Conservation (phyloP, 2,888 invertebrate species). For the Atherix ibis region DNA sequence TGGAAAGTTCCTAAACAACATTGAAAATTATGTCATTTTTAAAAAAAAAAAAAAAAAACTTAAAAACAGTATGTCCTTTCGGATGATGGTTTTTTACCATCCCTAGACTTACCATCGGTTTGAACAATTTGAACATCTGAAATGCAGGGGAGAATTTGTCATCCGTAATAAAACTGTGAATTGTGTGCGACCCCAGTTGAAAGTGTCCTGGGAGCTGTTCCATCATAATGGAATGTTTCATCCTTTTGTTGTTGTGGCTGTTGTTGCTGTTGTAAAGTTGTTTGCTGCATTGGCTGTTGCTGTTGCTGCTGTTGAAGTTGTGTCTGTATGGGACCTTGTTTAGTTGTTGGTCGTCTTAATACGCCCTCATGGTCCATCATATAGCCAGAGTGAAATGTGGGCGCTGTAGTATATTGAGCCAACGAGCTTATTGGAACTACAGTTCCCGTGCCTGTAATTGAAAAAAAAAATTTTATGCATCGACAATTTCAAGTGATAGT, state of each 20-base stretch:
- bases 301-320: conserved; percentile 18
- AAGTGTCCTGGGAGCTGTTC: conserved; percentile 28
- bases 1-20: no score
- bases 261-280: conserved; percentile 15
- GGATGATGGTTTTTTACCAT: conserved; percentile 8
- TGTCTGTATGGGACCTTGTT: conserved; percentile 17
- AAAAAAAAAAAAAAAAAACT: no score
- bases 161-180: conserved; percentile 31
- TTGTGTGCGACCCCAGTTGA: conserved; percentile 29
- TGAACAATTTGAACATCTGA: conserved; percentile 4
- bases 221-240: conserved; percentile 23
- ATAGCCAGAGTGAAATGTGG: conserved; percentile 25
- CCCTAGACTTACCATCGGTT: conserved; percentile 5
- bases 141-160: conserved; percentile 19
- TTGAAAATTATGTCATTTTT: no score
- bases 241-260: conserved; percentile 13
- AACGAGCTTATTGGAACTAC: conserved; percentile 27
- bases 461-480: neutral
- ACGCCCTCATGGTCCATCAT: conserved; percentile 24
- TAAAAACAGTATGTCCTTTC: conserved; percentile 12
- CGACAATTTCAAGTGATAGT: neutral
- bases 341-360: conserved; percentile 19
- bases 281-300: conserved; percentile 11
- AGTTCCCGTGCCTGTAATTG: conserved; percentile 6
- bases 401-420: conserved; percentile 28